Percentiles rank a stretch among this genome's conserved stretches.
Conservation (phyloP, 2,797 vertebrate genomes). For the Hafferia zeledoni region DNA sequence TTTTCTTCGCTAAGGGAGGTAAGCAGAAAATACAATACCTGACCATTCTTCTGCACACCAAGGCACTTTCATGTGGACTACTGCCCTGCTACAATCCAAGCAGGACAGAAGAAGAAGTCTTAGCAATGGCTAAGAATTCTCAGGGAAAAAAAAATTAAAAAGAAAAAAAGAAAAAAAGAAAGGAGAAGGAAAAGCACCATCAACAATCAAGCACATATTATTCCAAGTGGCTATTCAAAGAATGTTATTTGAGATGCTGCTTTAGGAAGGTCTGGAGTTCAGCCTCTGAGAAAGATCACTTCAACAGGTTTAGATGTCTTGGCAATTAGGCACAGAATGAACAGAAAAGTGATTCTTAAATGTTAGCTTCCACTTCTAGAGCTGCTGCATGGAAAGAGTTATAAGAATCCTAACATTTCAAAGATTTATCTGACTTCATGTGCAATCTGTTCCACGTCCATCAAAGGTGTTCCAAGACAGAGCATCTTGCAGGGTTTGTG, state of each 20-base stretch:
- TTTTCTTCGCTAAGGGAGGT: rapidly evolving
- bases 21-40: neutral
- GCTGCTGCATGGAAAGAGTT: neutral
- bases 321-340: neutral
- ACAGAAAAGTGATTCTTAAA: neutral
- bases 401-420: neutral
- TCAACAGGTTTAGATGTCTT: neutral
- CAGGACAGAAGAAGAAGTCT: neutral
- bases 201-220: neutral
- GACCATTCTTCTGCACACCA: neutral
- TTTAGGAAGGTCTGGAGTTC: neutral
- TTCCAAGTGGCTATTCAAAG: neutral
- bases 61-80: neutral
- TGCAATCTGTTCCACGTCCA: neutral
- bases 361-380: neutral
- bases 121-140: neutral
- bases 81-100: neutral
- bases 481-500: neutral
- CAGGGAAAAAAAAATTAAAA: neutral
- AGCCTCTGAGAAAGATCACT: neutral
- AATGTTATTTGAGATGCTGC: neutral
- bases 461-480: neutral
- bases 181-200: neutral
- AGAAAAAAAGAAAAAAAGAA: neutral
- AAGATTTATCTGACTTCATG: neutral